Evolutionary conservation across 2,113 vertebrate species (phyloP), one percentile per base, ranked within the genome.

Genomic region (Regulus satrapa): DNA sequence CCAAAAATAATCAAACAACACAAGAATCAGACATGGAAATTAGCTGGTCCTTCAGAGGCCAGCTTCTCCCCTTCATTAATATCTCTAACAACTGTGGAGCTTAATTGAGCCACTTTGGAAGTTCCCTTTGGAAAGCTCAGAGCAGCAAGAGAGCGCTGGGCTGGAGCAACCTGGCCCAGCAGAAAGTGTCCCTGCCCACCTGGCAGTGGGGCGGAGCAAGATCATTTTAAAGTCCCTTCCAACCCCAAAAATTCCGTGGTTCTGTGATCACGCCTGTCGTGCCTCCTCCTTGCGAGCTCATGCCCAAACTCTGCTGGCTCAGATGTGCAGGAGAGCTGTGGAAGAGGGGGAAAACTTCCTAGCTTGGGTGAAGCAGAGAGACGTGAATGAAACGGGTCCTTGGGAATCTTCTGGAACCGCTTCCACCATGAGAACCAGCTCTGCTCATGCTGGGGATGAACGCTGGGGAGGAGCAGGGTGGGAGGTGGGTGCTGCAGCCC

Each of bases 361-460:
- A 16, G 40, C 19, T 13, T 0, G 8, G 36, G 18, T 1, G 66
- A 67, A 6, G 36, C 5, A 5, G 54, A 19, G 26, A 28, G 46
- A 13, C 0, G 9, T 1, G 23, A 31, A 15, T 1, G 17, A 32
- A 41, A 54, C 0, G 9, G 24, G 20, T 64, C 31, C 55, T 56
- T 18, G 49, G 10, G 29, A 43, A 48, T 4, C 6, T 36, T 11
- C 9, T 8, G 3, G 45, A 15, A 2, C 17, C 11, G 0, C 66
- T 85, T 26, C 25, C 81, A 24, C 3, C 1, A 0, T 0, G 2
- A 38, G 51, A 34, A 11, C 2, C 40, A 9, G 25, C 5, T 31
- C 28, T 55, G 31, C 59, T n/a, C 16, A 0, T 11, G 9, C 17
- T 18, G 55, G 51, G 34, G 55, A 5, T 1, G 49, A 10, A 3